A percentile compares a stretch with the other conserved stretches of the same genome.
Conservation (phyloP, 2,888 invertebrate species). For the Aquatica leii region DNA sequence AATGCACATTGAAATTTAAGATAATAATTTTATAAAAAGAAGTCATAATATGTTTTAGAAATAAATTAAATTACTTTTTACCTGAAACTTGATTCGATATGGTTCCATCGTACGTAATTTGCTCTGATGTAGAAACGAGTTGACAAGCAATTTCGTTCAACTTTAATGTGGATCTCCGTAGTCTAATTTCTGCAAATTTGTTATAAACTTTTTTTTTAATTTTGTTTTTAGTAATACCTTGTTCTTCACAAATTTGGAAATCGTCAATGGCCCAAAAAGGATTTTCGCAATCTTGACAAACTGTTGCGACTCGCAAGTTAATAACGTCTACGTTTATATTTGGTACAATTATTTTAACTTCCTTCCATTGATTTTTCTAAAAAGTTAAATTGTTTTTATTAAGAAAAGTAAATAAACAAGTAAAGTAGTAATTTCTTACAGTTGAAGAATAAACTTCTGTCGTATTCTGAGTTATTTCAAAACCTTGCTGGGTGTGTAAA, state of each 20-base stretch:
- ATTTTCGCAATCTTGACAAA: not conserved
- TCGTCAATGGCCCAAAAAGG: slow-evolving; percentile 46
- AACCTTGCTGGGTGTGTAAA: no score
- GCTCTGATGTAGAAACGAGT: not conserved
- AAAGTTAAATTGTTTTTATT: not conserved
- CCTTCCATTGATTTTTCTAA: slow-evolving; percentile 9
- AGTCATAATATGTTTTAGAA: no score
- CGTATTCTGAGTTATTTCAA: no score
- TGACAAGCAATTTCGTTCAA: not conserved
- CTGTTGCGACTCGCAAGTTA: not conserved
- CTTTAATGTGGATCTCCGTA: not conserved
- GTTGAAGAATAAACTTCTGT: not conserved
- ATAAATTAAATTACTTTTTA: no score
- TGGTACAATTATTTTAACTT: slow-evolving; percentile 7
- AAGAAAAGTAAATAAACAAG: not conserved
- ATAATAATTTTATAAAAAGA: no score
- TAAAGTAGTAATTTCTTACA: not conserved
- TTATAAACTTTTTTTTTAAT: no score
- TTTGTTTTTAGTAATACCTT: no score
- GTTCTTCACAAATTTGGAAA: slow-evolving; percentile 39
- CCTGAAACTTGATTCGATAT: not conserved
- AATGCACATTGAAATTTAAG: no score
- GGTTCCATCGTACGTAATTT: not conserved
- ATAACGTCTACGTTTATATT: not conserved
- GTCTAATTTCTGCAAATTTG: slow-evolving; percentile 19